These are phyloP conservation scores for Escarpia spicata DNA, from an alignment of 2,888 invertebrate species.

Conservation along the genomic window DNA sequence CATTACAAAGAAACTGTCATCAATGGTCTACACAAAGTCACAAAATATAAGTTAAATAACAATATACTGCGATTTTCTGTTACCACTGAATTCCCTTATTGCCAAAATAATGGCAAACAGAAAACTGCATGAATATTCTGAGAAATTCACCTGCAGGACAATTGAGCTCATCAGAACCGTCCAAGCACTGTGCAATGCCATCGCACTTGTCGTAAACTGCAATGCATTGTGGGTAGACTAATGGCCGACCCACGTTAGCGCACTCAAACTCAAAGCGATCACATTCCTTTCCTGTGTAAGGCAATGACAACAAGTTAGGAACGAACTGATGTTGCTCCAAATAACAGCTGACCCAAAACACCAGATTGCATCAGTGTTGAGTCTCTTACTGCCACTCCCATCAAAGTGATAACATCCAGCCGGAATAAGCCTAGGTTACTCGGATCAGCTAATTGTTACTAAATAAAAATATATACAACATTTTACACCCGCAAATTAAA, in stretches of 20 bases:
- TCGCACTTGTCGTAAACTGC: slow-evolving; percentile 43
- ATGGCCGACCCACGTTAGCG: slow-evolving; percentile 37
- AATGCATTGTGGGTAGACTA: slow-evolving; percentile 40
- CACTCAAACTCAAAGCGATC: slow-evolving; percentile 42
- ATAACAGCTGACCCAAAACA: not conserved
- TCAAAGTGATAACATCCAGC: not conserved
- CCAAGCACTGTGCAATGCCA: slow-evolving; percentile 40
- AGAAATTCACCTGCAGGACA: slow-evolving; percentile 27
- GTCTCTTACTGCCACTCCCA: not conserved
- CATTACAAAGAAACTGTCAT: not conserved
- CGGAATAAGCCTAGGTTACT: too few relatives aligned
- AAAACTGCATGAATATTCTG: not conserved
- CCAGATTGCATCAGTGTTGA: not conserved
- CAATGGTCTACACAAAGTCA: not conserved
- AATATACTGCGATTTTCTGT: not conserved
- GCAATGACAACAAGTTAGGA: not conserved
- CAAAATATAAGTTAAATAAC: not conserved
- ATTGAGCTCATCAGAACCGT: slow-evolving; percentile 40
- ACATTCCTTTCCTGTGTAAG: slow-evolving; percentile 39
- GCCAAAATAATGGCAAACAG: not conserved
- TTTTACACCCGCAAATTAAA: not conserved
- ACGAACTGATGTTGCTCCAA: not conserved
- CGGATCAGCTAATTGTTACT: not conserved
- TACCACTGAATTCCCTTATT: not conserved
- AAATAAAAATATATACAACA: not conserved